phyloP scores from a whole-genome alignment of 2,113 vertebrate genomes.

The Saimiri boliviensis region DNA sequence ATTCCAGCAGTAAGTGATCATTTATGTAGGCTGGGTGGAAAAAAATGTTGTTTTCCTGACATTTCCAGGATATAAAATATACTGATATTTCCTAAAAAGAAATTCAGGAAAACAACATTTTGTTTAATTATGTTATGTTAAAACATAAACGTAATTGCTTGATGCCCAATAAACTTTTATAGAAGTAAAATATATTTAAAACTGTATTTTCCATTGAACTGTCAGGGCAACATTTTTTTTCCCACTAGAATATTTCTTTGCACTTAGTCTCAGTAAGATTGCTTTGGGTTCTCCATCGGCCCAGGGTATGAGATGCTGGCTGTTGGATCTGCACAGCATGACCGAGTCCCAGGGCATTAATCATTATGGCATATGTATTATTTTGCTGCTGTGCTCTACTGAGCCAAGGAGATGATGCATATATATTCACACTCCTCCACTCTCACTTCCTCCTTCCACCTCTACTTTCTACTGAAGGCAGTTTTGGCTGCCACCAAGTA shows the following conservation, averaged over 20 bases:
- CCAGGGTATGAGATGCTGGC: neutral
- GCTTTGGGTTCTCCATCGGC: neutral
- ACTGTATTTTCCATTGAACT: neutral
- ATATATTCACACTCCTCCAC: slow-evolving; percentile 38
- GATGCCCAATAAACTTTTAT: neutral
- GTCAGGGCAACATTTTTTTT: neutral
- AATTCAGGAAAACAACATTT: too few relatives aligned
- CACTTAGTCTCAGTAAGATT: neutral
- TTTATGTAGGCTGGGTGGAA: neutral
- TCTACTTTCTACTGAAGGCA: slow-evolving; percentile 41
- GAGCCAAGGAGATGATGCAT: slow-evolving; percentile 34
- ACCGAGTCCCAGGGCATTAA: neutral
- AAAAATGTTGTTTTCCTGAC: neutral
- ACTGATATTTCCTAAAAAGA: too few relatives aligned
- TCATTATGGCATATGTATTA: neutral
- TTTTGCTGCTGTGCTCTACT: neutral
- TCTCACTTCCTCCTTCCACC: neutral
- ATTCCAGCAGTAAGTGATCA: neutral
- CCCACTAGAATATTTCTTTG: neutral
- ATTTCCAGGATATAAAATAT: neutral
- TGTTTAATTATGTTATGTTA: neutral
- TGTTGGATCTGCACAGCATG: neutral
- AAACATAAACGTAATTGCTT: slow-evolving; percentile 23
- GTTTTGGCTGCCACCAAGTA: slow-evolving; percentile 34
- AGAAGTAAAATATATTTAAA: slow-evolving; percentile 2